phyloP scores from a whole-genome alignment of 2,888 invertebrate species.

The Pyrgus malvae region DNA sequence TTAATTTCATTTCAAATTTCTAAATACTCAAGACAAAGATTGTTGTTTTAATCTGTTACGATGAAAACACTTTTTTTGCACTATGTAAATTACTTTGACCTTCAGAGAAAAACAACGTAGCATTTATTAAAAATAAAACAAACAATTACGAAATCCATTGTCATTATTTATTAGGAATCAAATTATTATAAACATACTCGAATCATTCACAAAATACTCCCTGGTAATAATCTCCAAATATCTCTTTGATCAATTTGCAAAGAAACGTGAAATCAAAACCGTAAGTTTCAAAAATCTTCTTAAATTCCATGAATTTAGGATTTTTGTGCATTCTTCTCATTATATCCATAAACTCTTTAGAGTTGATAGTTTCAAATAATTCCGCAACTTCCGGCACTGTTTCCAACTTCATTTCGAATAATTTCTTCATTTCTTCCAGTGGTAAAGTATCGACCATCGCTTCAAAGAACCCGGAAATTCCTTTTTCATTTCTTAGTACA shows the following conservation, averaged over 20 bases:
- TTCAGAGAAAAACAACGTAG: no score
- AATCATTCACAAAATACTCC: constrained; percentile 41
- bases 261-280: constrained; percentile 46
- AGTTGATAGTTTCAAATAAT: constrained; percentile 44
- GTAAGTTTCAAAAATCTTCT: constrained; percentile 41
- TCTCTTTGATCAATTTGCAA: constrained; percentile 41
- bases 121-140: no score
- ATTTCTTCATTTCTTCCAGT: constrained; percentile 44
- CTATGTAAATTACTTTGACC: no score
- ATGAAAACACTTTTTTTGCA: no score
- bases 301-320: constrained; percentile 45
- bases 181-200: no score
- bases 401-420: constrained; percentile 47
- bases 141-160: no score
- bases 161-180: no score
- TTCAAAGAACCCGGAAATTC: constrained; percentile 43
- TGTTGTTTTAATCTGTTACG: no score
- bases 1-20: background rate
- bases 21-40: no score
- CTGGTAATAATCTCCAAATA: constrained; percentile 44
- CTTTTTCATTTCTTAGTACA: constrained; percentile 30
- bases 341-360: constrained; percentile 47
- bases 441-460: constrained; percentile 42
- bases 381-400: constrained; percentile 42
- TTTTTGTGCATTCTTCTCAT: constrained; percentile 43